These are phyloP conservation scores for Ranitomeya variabilis DNA, from an alignment of 2,113 vertebrate genomes.

Conservation along the genomic window DNA sequence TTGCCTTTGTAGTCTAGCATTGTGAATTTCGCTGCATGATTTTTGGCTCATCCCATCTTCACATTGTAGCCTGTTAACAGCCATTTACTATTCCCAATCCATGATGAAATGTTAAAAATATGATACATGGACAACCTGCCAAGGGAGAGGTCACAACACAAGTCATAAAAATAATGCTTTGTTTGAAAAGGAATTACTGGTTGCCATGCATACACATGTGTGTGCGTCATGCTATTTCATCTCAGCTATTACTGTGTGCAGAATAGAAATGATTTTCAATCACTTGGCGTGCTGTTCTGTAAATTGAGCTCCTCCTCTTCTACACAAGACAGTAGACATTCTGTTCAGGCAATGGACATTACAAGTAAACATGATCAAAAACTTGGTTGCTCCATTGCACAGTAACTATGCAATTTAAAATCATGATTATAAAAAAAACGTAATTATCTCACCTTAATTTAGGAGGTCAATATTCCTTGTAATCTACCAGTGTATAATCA, in stretches of 20 bases:
- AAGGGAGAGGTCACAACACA: slow-evolving; percentile 34
- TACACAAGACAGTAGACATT: background rate
- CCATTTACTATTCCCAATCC: slow-evolving; percentile 28
- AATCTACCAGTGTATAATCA: background rate
- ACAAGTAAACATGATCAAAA: slow-evolving; percentile 11
- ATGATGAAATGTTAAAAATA: slow-evolving; percentile 47
- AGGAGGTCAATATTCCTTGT: background rate
- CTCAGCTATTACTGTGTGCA: slow-evolving; percentile 3
- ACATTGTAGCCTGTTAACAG: slow-evolving; percentile 20
- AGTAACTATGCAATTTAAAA: slow-evolving; percentile 3
- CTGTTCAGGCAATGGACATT: background rate
- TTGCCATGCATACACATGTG: slow-evolving; percentile 39
- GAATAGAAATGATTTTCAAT: background rate
- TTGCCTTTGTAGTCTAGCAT: background rate
- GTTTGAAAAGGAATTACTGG: slow-evolving; percentile 35
- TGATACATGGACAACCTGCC: slow-evolving; percentile 44
- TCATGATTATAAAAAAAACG: background rate
- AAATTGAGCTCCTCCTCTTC: background rate
- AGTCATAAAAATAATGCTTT: slow-evolving; percentile 45
- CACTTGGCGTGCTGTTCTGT: background rate
- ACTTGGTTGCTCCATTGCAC: slow-evolving; percentile 19
- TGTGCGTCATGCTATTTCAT: slow-evolving; percentile 22
- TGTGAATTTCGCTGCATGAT: background rate
- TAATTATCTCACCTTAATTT: background rate
- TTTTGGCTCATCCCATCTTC: slow-evolving; percentile 11